Percentiles rank a stretch among this genome's conserved stretches.
These are phyloP conservation scores for Anabas testudineus DNA, from an alignment of 2,797 vertebrate species.

Conservation along the genomic window DNA sequence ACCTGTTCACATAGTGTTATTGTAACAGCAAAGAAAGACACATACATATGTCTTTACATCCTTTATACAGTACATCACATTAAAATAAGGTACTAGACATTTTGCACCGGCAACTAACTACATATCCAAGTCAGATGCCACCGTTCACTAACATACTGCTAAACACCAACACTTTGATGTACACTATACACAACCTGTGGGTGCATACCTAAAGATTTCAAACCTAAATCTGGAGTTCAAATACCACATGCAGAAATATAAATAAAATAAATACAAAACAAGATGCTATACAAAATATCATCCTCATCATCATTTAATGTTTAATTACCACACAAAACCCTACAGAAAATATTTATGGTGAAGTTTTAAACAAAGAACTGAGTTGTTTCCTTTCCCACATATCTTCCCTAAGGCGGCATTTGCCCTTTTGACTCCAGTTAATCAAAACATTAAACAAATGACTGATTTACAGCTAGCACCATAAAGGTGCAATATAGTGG, in stretches of 20 bases:
- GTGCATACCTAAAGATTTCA: no score
- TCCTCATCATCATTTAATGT: not conserved
- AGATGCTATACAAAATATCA: no score
- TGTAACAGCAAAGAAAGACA: constrained; percentile 15
- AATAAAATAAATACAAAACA: no score
- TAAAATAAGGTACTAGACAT: no score
- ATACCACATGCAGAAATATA: no score
- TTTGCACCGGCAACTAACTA: no score
- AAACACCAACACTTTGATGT: not conserved
- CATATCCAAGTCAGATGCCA: not conserved
- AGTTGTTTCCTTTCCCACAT: constrained; percentile 31
- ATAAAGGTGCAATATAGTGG: constrained; percentile 21
- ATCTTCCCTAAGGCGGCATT: constrained; percentile 9
- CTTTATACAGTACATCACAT: no score
- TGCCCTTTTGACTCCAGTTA: constrained; percentile 48
- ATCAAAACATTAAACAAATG: constrained; percentile 47
- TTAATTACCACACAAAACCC: not conserved
- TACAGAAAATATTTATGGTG: not conserved
- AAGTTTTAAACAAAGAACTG: no score
- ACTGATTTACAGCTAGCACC: constrained; percentile 43
- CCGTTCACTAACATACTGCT: not conserved
- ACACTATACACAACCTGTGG: not conserved
- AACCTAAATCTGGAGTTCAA: no score
- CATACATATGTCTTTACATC: no score
- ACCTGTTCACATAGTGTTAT: constrained; percentile 45